A percentile compares a stretch with the other conserved stretches of the same genome.
Conservation (phyloP, 30 jellyfish, hydroid and myxozoan genomes). For the Aurelia aurita region DNA sequence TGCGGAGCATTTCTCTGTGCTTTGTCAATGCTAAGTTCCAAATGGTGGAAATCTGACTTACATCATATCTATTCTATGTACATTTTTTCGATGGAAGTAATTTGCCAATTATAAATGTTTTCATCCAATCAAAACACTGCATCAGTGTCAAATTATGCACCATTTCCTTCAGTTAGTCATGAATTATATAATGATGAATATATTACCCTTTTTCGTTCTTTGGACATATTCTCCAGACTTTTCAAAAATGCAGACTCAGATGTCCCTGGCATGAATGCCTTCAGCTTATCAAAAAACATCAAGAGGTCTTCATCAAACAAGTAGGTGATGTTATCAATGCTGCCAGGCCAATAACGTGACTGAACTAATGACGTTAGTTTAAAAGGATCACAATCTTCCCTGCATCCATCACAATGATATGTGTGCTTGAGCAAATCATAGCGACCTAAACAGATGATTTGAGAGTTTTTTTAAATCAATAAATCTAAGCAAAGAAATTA, state of each 20-base stretch:
- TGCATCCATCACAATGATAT: conserved; percentile 23
- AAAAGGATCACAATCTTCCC: conserved; percentile 32
- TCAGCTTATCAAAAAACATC: conserved; percentile 24
- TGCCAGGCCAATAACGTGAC: conserved; percentile 64
- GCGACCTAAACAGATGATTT: conserved; percentile 2
- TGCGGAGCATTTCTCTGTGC: too few species aligned
- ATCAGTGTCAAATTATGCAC: too few species aligned
- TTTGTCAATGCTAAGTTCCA: too few species aligned
- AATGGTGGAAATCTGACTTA: too few species aligned
- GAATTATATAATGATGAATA: too few species aligned
- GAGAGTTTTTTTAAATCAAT: too few species aligned
- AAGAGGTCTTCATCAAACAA: conserved; percentile 30
- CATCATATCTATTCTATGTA: too few species aligned
- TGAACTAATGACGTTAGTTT: not conserved
- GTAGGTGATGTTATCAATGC: not conserved
- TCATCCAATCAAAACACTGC: too few species aligned
- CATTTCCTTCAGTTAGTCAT: too few species aligned
- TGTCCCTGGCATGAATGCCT: conserved; percentile 50
- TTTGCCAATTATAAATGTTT: too few species aligned
- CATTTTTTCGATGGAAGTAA: too few species aligned
- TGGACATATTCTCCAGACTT: conserved; percentile 12
- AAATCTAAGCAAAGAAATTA: too few species aligned
- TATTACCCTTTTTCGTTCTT: conserved; percentile 1
- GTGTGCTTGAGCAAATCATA: conserved; percentile 26
- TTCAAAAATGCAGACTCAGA: conserved; percentile 43